Conservation (phyloP, 2,113 vertebrate species). For the Chaenogobius annularis region DNA sequence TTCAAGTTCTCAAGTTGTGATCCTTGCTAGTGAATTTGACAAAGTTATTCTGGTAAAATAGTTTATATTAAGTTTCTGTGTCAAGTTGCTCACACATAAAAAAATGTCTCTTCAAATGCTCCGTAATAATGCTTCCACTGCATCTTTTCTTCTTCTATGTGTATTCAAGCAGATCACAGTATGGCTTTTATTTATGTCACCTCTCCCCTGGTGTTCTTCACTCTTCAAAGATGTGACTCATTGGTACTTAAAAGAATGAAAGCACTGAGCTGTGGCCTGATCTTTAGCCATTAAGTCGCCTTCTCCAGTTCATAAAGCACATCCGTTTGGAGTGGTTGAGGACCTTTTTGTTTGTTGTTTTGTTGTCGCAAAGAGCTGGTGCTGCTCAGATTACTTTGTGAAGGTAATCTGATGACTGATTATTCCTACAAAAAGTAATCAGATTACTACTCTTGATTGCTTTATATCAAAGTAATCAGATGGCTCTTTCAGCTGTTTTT, state of each 20-base stretch:
- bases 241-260: constrained; percentile 1
- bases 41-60: too few relatives aligned
- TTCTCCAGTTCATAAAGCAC: constrained; percentile 1
- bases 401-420: too few relatives aligned
- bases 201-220: constrained; percentile 1
- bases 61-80: too few relatives aligned
- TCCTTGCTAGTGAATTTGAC: too few relatives aligned
- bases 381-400: too few relatives aligned
- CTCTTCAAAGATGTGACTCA: not conserved
- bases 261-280: constrained; percentile 1
- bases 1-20: too few relatives aligned
- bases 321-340: not conserved
- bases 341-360: not conserved
- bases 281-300: constrained; percentile 2
- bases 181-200: constrained; percentile 3
- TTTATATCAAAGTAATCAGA: too few relatives aligned
- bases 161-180: not conserved
- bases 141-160: not conserved
- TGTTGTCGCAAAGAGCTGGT: too few relatives aligned
- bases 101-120: not conserved
- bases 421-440: too few relatives aligned
- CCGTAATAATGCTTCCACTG: not conserved
- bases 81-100: too few relatives aligned
- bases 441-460: too few relatives aligned
- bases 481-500: too few relatives aligned